Evolutionary conservation across 1,140 invertebrate species (phyloP), one percentile per base, ranked within the genome.

Genomic region (Nymphalis io): DNA sequence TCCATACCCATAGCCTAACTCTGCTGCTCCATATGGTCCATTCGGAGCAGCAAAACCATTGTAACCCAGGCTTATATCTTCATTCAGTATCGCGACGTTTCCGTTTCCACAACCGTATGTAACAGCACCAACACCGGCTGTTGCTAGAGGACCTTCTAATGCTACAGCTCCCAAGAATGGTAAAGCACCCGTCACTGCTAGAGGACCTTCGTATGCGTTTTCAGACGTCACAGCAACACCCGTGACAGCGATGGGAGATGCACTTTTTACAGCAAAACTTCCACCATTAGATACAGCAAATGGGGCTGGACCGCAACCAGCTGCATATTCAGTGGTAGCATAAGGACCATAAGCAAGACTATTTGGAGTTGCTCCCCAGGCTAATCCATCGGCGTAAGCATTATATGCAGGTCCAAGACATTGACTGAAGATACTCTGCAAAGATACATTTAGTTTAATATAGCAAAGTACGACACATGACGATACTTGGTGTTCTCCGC

Each of bases 141-240:
- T 70, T 1, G 68, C 61, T 10, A 64, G 20, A 20, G 38, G 55
- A 6, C 68, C 55, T 70, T 70, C 68, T 13, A 65, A 44, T 15
- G 61, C 61, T 8, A 70, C 57, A 21, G 68, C 68, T 8, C 61
- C 62, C 15, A 70, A 60, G 68, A 70, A 70, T 13, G 68, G 68
- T 4, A 70, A 18, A n/a, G 61, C 44, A 16, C 68, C 68, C 39
- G 68, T 13, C 15, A 70, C 68, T 3, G 61, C 42, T 10, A 70
- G 18, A 8, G 64, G 59, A 8, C 85, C 85, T 66, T 83, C 82
- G 42, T 73, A 74, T 0, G 53, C 42, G 39, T 84, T 84, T 53
- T 85, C 82, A 38, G 80, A 83, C 13, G 73, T 64, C 12, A 84
- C 61, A 1, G 74, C 65, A 3, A 85, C 33, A 0, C 83, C 85